Evolutionary conservation across 1,140 invertebrate species (phyloP), one percentile per base, ranked within the genome.

Genomic region (Stegodyphus mimosarum): DNA sequence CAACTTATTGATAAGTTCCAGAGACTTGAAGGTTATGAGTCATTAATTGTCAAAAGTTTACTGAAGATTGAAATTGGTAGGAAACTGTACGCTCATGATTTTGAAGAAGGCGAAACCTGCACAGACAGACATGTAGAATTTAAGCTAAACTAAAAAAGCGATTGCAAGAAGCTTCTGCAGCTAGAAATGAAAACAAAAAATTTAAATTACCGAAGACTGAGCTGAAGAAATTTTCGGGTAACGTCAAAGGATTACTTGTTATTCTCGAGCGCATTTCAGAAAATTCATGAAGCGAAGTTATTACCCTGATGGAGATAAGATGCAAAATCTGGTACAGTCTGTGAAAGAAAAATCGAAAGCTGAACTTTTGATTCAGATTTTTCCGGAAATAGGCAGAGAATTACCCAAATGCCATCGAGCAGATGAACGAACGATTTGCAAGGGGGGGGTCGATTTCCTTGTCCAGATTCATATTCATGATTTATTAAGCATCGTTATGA

Each of bases 231-330:
- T 60, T 60, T 60, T 10, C 9, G 2, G 55, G 55, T 33, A 5
- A 9, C 2, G 53, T 9, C 55, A 10, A 60, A 60, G 55, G 55
- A 60, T 60, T 60, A 60, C 15, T 60, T 60, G 55, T 10, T 5
- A 1, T 60, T 60, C 5, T 60, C 1, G 55, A 2, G 55, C 55
- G 0, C 2, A 60, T 10, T 60, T 60, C 9, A 10, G 5, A 60
- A 71, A n/a, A 49, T 71, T 7, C 69, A 71, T n/a, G 6, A 71
- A 7, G 49, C 6, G 2, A 48, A 4, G 3, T 48, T 6, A 1
- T 3, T 71, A 48, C 6, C 6, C 69, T 51, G 49, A 51, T 71
- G 69, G 7, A 71, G 69, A 71, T 71, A 71, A 71, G n/a, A 71
- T 71, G 1, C 6, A 71, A 33, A 48, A 71, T 49, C 49, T 71